Evolutionary conservation across 2,797 vertebrate species (phyloP).

Genomic region (Falco rusticolus): DNA sequence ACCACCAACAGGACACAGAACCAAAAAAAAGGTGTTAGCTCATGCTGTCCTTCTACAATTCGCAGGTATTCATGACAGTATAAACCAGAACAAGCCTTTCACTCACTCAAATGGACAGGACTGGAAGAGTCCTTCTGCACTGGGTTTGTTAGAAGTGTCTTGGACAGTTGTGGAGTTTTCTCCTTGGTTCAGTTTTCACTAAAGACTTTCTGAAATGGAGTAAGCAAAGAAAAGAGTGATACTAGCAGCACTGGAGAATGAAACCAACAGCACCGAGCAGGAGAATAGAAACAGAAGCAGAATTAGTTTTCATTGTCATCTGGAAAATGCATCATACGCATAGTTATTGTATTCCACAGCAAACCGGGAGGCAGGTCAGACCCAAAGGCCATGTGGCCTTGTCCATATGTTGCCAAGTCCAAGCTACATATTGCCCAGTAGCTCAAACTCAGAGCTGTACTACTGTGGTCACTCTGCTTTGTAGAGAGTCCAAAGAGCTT

Average conservation of each 20-base stretch:
- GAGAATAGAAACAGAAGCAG: background rate
- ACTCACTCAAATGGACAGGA: background rate
- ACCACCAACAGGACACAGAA: background rate
- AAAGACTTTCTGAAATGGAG: background rate
- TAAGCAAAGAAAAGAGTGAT: background rate
- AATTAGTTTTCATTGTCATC: background rate
- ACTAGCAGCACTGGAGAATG: background rate
- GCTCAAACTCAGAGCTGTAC: background rate
- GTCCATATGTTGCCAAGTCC: background rate
- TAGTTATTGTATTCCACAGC: background rate
- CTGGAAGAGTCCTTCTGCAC: background rate
- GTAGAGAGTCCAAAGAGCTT: background rate
- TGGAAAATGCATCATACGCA: background rate
- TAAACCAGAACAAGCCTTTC: background rate
- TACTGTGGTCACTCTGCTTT: background rate
- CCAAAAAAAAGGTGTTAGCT: background rate
- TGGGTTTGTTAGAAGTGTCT: background rate
- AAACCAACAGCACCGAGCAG: background rate
- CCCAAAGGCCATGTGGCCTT: background rate
- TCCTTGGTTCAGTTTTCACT: background rate
- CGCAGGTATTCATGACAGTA: background rate
- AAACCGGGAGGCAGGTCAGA: background rate
- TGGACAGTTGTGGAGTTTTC: background rate
- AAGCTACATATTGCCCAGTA: background rate
- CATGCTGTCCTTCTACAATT: background rate